These are phyloP conservation scores for Druon quercuslanigerum DNA, from an alignment of 1,140 invertebrate genomes.

Conservation along the genomic window DNA sequence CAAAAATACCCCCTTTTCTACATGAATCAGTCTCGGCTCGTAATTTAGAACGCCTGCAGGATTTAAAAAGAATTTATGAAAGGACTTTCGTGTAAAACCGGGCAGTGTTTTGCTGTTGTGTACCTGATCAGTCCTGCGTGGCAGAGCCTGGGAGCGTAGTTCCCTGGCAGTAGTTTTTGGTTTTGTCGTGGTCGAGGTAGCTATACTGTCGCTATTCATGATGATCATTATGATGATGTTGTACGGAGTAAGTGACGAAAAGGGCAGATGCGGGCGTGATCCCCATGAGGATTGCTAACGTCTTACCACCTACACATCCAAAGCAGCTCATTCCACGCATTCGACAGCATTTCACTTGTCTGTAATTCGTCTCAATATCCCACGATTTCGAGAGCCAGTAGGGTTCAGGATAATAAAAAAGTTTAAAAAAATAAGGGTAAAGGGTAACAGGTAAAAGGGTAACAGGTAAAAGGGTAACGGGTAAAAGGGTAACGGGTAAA, in stretches of 20 bases:
- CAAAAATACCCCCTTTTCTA: too few species aligned
- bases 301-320: slow-evolving; percentile 73
- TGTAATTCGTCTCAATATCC: slow-evolving; percentile 42
- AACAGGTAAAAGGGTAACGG: too few species aligned
- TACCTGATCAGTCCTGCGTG: slow-evolving; percentile 66
- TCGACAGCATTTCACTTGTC: slow-evolving; percentile 52
- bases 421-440: not conserved
- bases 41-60: too few species aligned
- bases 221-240: slow-evolving; percentile 54
- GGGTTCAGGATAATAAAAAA: not conserved
- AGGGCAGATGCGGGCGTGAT: slow-evolving; percentile 58
- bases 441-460: too few species aligned
- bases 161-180: slow-evolving; percentile 60
- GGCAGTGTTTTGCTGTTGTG: slow-evolving; percentile 42
- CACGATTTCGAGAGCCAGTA: slow-evolving; percentile 3
- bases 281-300: slow-evolving; percentile 59
- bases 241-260: slow-evolving; percentile 45
- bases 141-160: slow-evolving; percentile 53
- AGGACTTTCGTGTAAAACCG: slow-evolving; percentile 41
- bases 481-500: too few species aligned
- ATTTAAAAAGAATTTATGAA: not conserved
- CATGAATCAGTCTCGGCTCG: too few species aligned
- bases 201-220: slow-evolving; percentile 54
- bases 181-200: slow-evolving; percentile 56
- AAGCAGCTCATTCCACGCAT: slow-evolving; percentile 75